These are phyloP conservation scores for Neopelma chrysocephalum DNA, from an alignment of 2,797 vertebrate genomes.

Conservation along the genomic window DNA sequence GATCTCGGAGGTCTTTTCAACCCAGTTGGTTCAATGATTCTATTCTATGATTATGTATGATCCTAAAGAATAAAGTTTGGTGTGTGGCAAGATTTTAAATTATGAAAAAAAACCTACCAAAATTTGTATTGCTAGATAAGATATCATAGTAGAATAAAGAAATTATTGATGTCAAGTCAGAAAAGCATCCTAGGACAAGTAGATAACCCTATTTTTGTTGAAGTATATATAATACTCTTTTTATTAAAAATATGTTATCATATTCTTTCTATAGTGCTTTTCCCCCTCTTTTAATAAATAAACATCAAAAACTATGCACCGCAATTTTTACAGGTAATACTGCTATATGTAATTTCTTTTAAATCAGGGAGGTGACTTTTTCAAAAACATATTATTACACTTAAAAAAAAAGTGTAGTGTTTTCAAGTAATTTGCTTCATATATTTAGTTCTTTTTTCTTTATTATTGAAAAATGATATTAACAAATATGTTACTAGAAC, in stretches of 20 bases:
- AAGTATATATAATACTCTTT: not conserved
- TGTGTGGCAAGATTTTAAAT: not conserved
- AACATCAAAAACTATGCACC: not conserved
- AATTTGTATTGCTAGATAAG: not conserved
- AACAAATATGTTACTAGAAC: not conserved
- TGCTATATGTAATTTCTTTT: not conserved
- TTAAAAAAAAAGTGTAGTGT: not conserved
- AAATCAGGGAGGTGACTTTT: not conserved
- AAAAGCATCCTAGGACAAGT: not conserved
- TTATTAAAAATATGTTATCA: not conserved
- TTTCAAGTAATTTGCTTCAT: not conserved
- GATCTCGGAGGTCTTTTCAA: too few species aligned
- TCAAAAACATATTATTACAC: not conserved
- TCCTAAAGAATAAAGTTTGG: not conserved
- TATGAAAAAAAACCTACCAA: not conserved
- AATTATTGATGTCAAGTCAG: not conserved
- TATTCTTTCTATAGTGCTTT: not conserved
- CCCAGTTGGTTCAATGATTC: too few species aligned
- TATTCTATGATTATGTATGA: not conserved
- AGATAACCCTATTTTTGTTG: not conserved
- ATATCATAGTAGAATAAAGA: not conserved
- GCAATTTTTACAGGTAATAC: not conserved
- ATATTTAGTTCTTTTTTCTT: not conserved
- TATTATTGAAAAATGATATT: not conserved
- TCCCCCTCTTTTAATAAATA: not conserved